phyloP scores from a whole-genome alignment of 2,888 invertebrate species.

The Cephonodes hylas region DNA sequence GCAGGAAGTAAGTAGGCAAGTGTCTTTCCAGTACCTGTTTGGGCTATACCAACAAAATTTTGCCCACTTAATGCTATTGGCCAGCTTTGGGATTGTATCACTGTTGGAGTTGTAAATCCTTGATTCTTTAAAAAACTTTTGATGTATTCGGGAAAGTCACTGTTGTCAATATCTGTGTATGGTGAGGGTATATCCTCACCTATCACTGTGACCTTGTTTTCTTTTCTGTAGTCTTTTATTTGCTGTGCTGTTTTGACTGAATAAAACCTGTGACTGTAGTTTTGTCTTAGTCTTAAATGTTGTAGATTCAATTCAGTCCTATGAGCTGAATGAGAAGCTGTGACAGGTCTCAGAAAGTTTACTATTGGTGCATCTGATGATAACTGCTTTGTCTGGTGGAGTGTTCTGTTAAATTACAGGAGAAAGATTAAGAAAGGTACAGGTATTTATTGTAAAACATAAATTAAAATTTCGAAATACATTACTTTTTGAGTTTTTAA shows the following conservation, averaged over 20 bases:
- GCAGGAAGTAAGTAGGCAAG: conserved; percentile 89
- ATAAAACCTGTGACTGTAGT: conserved; percentile 40
- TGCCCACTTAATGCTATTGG: conserved; percentile 89
- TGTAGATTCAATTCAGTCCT: conserved; percentile 27
- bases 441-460: neutral
- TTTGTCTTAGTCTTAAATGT: conserved; percentile 23
- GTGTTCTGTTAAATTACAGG: conserved; percentile 42
- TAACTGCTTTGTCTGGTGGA: conserved; percentile 37
- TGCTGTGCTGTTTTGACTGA: conserved; percentile 51
- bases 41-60: conserved; percentile 93
- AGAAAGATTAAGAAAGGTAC: conserved; percentile 1
- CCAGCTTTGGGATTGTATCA: conserved; percentile 93
- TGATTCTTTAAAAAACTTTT: conserved; percentile 82
- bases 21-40: conserved; percentile 90
- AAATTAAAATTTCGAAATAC: neutral
- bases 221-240: conserved; percentile 82
- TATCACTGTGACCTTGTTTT: conserved; percentile 87
- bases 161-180: conserved; percentile 87
- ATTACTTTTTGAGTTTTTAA: too few relatives aligned
- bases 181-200: conserved; percentile 88
- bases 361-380: conserved; percentile 27
- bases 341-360: conserved; percentile 29
- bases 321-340: conserved; percentile 33
- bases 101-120: conserved; percentile 87
- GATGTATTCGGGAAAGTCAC: conserved; percentile 87